Percentiles rank a stretch among this genome's conserved stretches.
These are phyloP conservation scores for Dipodomys spectabilis DNA, from an alignment of 2,113 vertebrate genomes.

Conservation along the genomic window DNA sequence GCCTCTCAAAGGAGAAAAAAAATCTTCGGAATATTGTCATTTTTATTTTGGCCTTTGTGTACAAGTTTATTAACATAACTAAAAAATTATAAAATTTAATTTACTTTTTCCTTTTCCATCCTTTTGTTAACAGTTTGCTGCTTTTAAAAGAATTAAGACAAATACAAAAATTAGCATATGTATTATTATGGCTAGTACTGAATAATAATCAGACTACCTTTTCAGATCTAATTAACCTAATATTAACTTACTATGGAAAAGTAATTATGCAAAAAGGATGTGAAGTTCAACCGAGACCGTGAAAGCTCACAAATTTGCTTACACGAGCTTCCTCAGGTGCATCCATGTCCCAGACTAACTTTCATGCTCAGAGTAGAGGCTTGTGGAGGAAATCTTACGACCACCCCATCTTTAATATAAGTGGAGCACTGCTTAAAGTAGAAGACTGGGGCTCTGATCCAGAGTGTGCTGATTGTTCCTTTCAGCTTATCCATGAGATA, in stretches of 20 bases:
- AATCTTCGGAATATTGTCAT: neutral
- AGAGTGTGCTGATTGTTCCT: neutral
- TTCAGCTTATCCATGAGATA: neutral
- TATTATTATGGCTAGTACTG: conserved; percentile 26
- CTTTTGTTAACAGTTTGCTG: conserved; percentile 6
- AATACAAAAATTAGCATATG: conserved; percentile 16
- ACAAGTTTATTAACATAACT: conserved; percentile 4
- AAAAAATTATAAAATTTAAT: conserved; percentile 39
- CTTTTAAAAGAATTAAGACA: conserved; percentile 45
- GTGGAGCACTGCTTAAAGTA: conserved; percentile 18
- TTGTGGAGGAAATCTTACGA: neutral
- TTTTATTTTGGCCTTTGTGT: conserved; percentile 29
- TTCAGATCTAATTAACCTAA: neutral
- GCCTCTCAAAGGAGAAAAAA: neutral
- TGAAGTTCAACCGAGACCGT: conserved; percentile 48
- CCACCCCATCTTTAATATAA: neutral
- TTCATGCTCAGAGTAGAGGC: neutral
- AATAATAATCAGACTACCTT: conserved; percentile 18
- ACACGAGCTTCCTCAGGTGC: neutral
- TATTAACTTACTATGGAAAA: conserved; percentile 39
- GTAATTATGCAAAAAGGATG: neutral
- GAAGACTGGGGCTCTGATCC: neutral
- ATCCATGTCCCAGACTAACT: neutral
- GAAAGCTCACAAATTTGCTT: neutral
- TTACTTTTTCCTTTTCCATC: conserved; percentile 38